These are phyloP conservation scores for Hydra vulgaris DNA, from an alignment of 30 jellyfish, hydroid and myxozoan genomes.

Conservation along the genomic window DNA sequence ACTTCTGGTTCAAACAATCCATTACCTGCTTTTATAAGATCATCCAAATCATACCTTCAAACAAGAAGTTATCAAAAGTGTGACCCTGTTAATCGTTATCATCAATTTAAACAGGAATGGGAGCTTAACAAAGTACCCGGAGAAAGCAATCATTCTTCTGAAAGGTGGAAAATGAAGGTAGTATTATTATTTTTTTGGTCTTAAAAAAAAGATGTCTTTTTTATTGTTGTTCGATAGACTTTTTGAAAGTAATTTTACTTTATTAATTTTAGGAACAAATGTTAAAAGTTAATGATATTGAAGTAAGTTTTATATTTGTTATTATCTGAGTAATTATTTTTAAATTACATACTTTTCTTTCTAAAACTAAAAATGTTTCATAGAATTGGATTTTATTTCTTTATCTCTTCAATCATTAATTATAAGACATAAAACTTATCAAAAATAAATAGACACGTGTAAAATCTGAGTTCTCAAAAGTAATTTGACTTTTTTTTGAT, in stretches of 20 bases:
- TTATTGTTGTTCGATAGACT: too few relatives aligned
- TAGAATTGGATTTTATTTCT: too few relatives aligned
- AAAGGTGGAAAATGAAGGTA: constrained; percentile 75
- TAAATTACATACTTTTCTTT: too few relatives aligned
- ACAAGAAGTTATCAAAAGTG: constrained; percentile 36
- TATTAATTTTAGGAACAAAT: constrained; percentile 66
- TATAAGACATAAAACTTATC: too few relatives aligned
- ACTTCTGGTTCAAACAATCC: neutral
- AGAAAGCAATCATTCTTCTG: constrained; percentile 44
- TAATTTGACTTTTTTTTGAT: too few relatives aligned
- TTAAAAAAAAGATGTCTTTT: too few relatives aligned
- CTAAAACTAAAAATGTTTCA: too few relatives aligned
- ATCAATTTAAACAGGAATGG: constrained; percentile 83
- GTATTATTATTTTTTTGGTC: neutral
- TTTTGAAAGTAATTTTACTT: too few relatives aligned
- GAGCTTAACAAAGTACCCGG: constrained; percentile 62
- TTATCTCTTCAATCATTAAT: too few relatives aligned
- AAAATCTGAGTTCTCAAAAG: too few relatives aligned
- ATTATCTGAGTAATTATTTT: too few relatives aligned
- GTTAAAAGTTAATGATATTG: constrained; percentile 43
- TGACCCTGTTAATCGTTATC: constrained; percentile 81
- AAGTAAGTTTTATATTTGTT: constrained; percentile 34
- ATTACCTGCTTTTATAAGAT: constrained; percentile 47
- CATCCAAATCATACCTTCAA: constrained; percentile 32
- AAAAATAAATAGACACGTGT: too few relatives aligned